These are phyloP conservation scores for Pachyrhynchus sulphureomaculatus DNA, from an alignment of 1,140 invertebrate species.

Conservation along the genomic window DNA sequence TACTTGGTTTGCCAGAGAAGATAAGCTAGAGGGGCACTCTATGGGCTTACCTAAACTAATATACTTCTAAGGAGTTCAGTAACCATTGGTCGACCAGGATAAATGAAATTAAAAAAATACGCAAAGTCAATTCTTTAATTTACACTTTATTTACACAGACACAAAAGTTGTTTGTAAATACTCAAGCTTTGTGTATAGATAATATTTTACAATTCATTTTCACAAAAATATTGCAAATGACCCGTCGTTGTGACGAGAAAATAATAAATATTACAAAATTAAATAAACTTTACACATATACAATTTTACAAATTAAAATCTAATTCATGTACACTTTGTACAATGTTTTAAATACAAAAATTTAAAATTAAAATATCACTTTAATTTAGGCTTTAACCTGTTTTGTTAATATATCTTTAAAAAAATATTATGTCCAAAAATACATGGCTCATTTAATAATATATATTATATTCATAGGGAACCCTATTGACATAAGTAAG, in stretches of 20 bases:
- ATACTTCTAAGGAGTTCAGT: too few species aligned
- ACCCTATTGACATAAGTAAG: too few species aligned
- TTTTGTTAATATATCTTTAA: too few species aligned
- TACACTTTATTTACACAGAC: slow-evolving; percentile 42
- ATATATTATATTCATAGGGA: too few species aligned
- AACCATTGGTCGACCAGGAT: too few species aligned
- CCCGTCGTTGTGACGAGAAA: slow-evolving; percentile 21
- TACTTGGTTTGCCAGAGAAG: too few species aligned
- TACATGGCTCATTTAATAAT: too few species aligned
- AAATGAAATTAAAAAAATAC: background rate
- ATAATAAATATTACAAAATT: slow-evolving; percentile 28
- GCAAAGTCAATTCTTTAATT: background rate
- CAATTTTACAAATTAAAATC: background rate
- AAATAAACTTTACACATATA: slow-evolving; percentile 14
- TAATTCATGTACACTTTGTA: background rate
- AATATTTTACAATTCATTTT: slow-evolving; percentile 23
- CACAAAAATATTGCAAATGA: slow-evolving; percentile 27
- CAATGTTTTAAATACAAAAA: background rate
- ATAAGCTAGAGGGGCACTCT: too few species aligned
- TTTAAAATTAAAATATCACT: slow-evolving; percentile 3
- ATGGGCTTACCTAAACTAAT: too few species aligned
- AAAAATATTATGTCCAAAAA: too few species aligned
- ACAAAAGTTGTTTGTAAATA: slow-evolving; percentile 37
- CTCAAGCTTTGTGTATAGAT: slow-evolving; percentile 40
- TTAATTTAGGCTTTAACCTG: background rate